Evolutionary conservation across 2,888 invertebrate genomes (phyloP).

Genomic region (Brachypterus glaber): DNA sequence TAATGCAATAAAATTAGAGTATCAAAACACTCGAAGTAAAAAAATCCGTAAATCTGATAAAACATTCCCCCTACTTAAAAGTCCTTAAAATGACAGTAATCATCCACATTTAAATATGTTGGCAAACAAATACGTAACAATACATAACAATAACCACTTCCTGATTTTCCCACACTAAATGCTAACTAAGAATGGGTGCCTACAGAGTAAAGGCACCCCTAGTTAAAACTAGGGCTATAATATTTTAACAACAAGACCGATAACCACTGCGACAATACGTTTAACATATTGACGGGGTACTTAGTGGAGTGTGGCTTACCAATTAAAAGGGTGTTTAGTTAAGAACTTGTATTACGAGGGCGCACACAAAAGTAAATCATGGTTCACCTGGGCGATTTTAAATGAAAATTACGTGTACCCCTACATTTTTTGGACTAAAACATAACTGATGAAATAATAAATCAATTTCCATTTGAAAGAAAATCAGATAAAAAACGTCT

Average conservation of each 20-base stretch:
- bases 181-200: background rate
- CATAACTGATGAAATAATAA: too few relatives aligned
- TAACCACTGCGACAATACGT: slow-evolving; percentile 31
- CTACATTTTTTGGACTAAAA: too few relatives aligned
- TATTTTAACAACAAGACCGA: slow-evolving; percentile 31
- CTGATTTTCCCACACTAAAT: slow-evolving; percentile 29
- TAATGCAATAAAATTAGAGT: background rate
- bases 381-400: too few relatives aligned
- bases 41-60: background rate
- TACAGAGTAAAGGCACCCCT: slow-evolving; percentile 11
- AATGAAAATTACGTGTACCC: too few relatives aligned
- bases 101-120: slow-evolving; percentile 33
- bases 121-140: slow-evolving; percentile 34
- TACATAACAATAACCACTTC: slow-evolving; percentile 32
- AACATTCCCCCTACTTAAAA: background rate
- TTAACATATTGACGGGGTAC: slow-evolving; percentile 33
- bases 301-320: slow-evolving; percentile 38
- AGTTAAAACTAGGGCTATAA: slow-evolving; percentile 36
- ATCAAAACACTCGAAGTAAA: too few relatives aligned
- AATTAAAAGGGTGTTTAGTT: slow-evolving; percentile 35
- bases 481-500: too few relatives aligned
- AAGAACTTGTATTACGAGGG: slow-evolving; percentile 17
- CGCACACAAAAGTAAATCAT: too few relatives aligned
- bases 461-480: too few relatives aligned
- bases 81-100: slow-evolving; percentile 31